Percentiles rank a stretch among this genome's conserved stretches.
Evolutionary conservation across 2,888 invertebrate species (phyloP).

Genomic region (Ptilodon capucinus): DNA sequence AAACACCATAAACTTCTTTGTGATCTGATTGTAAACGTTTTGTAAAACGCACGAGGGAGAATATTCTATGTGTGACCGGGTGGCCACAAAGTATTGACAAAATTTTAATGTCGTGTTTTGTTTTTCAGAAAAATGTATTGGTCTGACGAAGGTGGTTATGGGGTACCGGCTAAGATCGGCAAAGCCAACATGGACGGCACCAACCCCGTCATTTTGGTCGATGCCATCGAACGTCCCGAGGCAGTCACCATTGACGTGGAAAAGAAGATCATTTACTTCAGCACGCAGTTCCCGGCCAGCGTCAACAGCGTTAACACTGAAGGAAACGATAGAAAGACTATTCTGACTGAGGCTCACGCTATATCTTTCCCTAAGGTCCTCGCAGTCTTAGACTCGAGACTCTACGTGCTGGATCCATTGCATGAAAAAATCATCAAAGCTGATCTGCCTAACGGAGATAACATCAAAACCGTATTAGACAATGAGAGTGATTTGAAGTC

Average conservation of each 20-base stretch:
- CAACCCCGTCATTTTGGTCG: conserved; percentile 87
- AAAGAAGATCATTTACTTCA: conserved; percentile 93
- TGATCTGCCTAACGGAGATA: conserved; percentile 90
- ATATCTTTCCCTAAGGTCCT: conserved; percentile 91
- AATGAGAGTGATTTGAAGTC: conserved; percentile 95
- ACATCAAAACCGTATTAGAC: conserved; percentile 88
- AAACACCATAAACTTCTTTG: too few species aligned
- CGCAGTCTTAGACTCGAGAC: conserved; percentile 89
- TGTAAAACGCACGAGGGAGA: too few species aligned
- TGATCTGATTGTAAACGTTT: too few species aligned
- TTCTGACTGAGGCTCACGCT: conserved; percentile 86
- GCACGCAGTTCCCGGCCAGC: conserved; percentile 88
- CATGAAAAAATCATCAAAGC: conserved; percentile 95
- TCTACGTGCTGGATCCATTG: conserved; percentile 94
- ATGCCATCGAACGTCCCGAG: conserved; percentile 88
- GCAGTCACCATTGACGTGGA: conserved; percentile 93
- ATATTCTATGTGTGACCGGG: too few species aligned
- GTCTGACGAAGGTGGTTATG: conserved; percentile 97
- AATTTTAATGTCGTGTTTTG: neutral
- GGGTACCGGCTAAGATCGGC: conserved; percentile 94
- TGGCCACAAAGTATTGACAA: too few species aligned
- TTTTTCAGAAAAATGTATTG: conserved; percentile 91
- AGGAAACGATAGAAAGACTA: conserved; percentile 86
- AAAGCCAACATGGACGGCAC: conserved; percentile 97
- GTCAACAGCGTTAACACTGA: conserved; percentile 88